Conservation (phyloP, 2,113 vertebrate species). For the Neogale vison region DNA sequence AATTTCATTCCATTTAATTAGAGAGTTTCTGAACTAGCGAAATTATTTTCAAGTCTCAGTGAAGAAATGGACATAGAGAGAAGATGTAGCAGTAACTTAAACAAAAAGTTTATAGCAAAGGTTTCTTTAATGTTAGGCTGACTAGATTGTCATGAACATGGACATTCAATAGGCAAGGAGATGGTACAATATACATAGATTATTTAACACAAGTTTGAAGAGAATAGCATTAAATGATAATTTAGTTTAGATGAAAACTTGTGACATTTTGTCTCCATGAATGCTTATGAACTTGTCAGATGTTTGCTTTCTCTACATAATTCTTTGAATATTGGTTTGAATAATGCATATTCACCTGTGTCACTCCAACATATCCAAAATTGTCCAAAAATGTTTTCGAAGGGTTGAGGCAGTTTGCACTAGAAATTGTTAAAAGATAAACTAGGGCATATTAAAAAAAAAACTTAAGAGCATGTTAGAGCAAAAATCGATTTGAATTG, state of each 20-base stretch:
- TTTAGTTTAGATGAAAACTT: conserved; percentile 6
- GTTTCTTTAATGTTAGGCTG: conserved; percentile 17
- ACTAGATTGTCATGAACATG: neutral
- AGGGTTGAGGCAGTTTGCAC: neutral
- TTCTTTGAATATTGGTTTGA: neutral
- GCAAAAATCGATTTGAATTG: neutral
- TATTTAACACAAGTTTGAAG: neutral
- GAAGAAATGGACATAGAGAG: conserved; percentile 37
- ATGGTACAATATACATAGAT: neutral
- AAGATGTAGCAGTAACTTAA: conserved; percentile 49
- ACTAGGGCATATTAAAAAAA: neutral
- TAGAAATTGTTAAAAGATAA: neutral
- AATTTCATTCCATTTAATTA: conserved; percentile 71
- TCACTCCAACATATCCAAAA: neutral
- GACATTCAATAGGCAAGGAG: neutral
- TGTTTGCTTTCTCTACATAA: neutral
- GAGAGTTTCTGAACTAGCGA: conserved; percentile 42
- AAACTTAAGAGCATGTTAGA: neutral
- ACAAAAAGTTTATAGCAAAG: neutral
- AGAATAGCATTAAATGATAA: neutral
- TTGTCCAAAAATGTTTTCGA: neutral
- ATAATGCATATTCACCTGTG: neutral
- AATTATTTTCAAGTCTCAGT: conserved; percentile 66
- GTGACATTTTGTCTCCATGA: neutral
- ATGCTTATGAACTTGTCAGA: neutral